Evolutionary conservation across 2,797 vertebrate genomes (phyloP), one percentile per base, ranked within the genome.

Genomic region (Ptychobarbus kaznakovi): DNA sequence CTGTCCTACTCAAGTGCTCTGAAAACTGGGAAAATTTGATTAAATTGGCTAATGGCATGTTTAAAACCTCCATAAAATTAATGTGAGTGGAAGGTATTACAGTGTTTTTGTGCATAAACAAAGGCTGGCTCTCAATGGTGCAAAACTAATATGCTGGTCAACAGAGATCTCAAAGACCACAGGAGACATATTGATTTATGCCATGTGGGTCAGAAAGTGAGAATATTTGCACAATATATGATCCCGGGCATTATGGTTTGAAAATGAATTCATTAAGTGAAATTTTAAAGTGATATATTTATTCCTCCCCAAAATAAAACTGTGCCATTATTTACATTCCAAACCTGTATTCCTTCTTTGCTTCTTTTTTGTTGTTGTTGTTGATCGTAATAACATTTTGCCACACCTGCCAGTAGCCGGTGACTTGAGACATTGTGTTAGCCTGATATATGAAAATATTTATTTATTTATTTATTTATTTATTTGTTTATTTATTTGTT

Each of bases 11-110:
- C 93, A 93, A 95, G 94, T 95, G 93, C 93, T 92, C 92, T 78
- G 91, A 94, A 94, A 95, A 94, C 93, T 93, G 92, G 93, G 93
- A 94, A 94, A 95, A 96, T 96, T 95, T 93, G 94, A 96, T 95
- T 95, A 95, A 96, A 96, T 96, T 96, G 95, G 94, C 94, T 96
- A 96, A 96, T 96, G 93, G 94, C 93, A 95, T 95, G 95, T 95
- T 96, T 95, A 93, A 96, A 95, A 95, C 95, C 94, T 94, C 95
- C 92, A 94, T 95, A 93, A 95, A 96, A 95, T 93, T 92, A 94
- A 95, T 87, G 92, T 90, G 94, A 94, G 95, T 95, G 94, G 94
- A 95, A 95, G 94, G 95, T 93, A 95, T 96, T 95, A 95, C 92
- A 89, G 91, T 89, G 85, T 88, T 92, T 92, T 70, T 51, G 42